Base-by-base conservation (phyloP, 2,113 vertebrate genomes). In the Pygoscelis adeliae region DNA sequence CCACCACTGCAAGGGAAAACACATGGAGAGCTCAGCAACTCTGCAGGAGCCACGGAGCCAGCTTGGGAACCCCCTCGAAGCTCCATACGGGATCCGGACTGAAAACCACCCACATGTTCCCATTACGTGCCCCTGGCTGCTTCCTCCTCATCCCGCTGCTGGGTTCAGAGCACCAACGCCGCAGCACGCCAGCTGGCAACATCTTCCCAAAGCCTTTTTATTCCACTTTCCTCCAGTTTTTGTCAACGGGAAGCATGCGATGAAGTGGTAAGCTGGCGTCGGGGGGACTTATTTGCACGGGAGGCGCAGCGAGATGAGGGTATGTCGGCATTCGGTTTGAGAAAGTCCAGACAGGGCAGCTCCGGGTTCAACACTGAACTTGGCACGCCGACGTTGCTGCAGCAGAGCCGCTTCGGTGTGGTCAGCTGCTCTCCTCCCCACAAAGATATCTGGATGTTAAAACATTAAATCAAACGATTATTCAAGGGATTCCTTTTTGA, bases 191-290 rank as follows among this genome's bases (percentile, higher is more conserved):
- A 9, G 32, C 22, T 23, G 5, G 29, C 63, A 26, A 69, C 21
- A 18, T 8, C 66, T 71, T 46, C 65, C 65, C 66, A 36, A 46
- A 46, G 22, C 13, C 29, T 6, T 71, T 62, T 38, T n/a, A 23
- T 42, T 30, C 27, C 12, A 4, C n/a, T 22, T 44, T 25, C 38
- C 56, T 71, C 23, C 15, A 4, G 26, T 29, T 71, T 46, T 29
- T 29, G 25, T 13, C 47, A 71, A 29, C 6, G 1, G 29, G 49
- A 29, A 78, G 56, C 29, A 23, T 29, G 29, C 18, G 58, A n/a
- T 15, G 13, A 29, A 52, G 56, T 1, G 9, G 12, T 27, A 19
- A 62, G 42, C 14, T 36, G 38, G 50, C 1, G 1, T 0, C 1
- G 10, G 14, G 30, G 30, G 34, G 29, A 29, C 56, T 47, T 55